A percentile compares a stretch with the other conserved stretches of the same genome.
Evolutionary conservation across 2,888 invertebrate genomes (phyloP).

Genomic region (Drosophila picticornis): DNA sequence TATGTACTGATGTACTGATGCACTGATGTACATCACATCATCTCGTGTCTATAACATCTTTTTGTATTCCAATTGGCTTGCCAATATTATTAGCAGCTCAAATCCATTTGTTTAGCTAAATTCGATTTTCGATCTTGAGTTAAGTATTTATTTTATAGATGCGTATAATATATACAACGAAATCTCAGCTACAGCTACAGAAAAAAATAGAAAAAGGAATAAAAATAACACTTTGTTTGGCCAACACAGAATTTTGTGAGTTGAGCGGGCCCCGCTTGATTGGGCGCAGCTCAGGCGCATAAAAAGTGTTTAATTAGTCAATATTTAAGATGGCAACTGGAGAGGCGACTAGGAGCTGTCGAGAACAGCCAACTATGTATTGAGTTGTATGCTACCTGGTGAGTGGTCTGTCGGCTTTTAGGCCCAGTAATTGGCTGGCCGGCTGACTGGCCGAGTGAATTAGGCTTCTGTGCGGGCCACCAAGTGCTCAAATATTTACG

Average conservation of each 20-base stretch:
- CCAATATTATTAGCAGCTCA: not conserved
- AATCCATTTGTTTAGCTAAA: not conserved
- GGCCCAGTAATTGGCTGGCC: slow-evolving; percentile 3
- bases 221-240: not conserved
- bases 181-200: no score
- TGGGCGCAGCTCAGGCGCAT: slow-evolving; percentile 48
- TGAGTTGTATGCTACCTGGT: slow-evolving; percentile 6
- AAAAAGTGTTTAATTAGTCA: slow-evolving; percentile 62
- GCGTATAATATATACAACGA: not conserved
- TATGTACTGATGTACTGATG: no score
- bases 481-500: slow-evolving; percentile 77
- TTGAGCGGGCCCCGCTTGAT: slow-evolving; percentile 51
- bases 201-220: not conserved
- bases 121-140: not conserved
- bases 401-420: slow-evolving; percentile 13
- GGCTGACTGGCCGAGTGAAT: not conserved
- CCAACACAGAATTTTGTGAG: slow-evolving; percentile 22
- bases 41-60: not conserved
- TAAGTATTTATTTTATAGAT: not conserved
- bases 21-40: not conserved
- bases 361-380: slow-evolving; percentile 21
- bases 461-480: slow-evolving; percentile 53
- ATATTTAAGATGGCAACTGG: slow-evolving; percentile 31
- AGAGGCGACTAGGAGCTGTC: slow-evolving; percentile 11
- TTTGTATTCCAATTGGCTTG: not conserved